phyloP scores from a whole-genome alignment of 2,888 invertebrate species.

The Bursaphelenchus okinawaensis region DNA sequence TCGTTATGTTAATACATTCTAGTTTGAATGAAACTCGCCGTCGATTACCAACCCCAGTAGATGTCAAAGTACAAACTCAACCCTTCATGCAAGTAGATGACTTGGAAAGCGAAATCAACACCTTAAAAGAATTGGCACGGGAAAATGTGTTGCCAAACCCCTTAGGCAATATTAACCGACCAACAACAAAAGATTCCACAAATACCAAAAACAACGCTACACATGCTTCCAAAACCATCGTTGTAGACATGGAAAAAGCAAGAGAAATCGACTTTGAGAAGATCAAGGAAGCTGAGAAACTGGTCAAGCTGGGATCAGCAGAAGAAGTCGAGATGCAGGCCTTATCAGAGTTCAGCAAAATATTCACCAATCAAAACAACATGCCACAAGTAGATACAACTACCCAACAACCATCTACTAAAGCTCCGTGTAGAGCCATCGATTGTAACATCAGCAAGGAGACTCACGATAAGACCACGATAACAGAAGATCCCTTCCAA shows the following conservation, averaged over 20 bases:
- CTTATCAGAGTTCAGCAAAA: not conserved
- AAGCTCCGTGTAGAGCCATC: not conserved
- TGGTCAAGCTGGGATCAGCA: not conserved
- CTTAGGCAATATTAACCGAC: too few relatives aligned
- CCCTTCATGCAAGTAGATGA: not conserved
- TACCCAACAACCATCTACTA: not conserved
- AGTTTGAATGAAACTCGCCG: not conserved
- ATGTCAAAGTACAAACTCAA: not conserved
- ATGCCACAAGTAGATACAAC: not conserved
- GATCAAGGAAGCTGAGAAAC: not conserved
- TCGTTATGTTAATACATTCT: not conserved
- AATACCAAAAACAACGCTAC: not conserved
- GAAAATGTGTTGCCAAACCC: not conserved
- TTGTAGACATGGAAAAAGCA: not conserved
- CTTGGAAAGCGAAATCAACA: not conserved
- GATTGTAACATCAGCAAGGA: not conserved
- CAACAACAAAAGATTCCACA: not conserved
- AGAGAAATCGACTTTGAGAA: not conserved
- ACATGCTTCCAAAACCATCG: not conserved
- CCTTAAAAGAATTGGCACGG: not conserved
- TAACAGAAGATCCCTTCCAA: constrained; percentile 11
- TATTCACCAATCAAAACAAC: not conserved
- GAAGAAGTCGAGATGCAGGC: not conserved
- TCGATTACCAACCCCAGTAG: not conserved
- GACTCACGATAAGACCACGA: not conserved